Percentiles rank a stretch among this genome's conserved stretches.
Evolutionary conservation across 2,113 vertebrate species (phyloP).

Genomic region (Callipepla squamata): DNA sequence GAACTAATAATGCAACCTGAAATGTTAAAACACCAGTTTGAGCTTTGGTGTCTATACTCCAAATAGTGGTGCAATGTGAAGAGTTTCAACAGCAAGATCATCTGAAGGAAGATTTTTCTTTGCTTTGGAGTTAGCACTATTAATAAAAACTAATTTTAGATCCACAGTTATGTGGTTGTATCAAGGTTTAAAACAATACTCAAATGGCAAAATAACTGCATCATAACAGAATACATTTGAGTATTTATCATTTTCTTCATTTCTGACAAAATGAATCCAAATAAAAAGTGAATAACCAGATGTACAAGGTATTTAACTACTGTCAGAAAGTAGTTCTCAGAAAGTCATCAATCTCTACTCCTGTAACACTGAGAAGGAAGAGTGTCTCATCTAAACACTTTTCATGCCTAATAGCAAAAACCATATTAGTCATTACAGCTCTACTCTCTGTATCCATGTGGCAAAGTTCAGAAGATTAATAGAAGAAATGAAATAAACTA

Average conservation of each 20-base stretch:
- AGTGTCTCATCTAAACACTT: background rate
- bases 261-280: background rate
- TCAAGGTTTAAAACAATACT: background rate
- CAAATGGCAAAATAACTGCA: background rate
- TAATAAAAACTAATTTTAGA: background rate
- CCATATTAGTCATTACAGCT: background rate
- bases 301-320: background rate
- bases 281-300: background rate
- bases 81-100: background rate
- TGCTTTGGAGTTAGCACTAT: background rate
- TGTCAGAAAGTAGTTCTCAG: background rate
- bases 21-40: background rate
- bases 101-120: background rate
- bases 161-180: background rate
- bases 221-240: background rate
- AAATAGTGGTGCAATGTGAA: background rate
- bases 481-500: background rate
- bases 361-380: background rate
- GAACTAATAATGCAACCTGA: background rate
- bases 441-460: background rate
- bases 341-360: background rate
- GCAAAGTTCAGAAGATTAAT: constrained; percentile 1
- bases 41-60: background rate
- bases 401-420: background rate
- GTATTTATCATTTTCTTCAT: background rate